These are phyloP conservation scores for Atta cephalotes DNA, from an alignment of 1,140 invertebrate genomes.

Conservation along the genomic window DNA sequence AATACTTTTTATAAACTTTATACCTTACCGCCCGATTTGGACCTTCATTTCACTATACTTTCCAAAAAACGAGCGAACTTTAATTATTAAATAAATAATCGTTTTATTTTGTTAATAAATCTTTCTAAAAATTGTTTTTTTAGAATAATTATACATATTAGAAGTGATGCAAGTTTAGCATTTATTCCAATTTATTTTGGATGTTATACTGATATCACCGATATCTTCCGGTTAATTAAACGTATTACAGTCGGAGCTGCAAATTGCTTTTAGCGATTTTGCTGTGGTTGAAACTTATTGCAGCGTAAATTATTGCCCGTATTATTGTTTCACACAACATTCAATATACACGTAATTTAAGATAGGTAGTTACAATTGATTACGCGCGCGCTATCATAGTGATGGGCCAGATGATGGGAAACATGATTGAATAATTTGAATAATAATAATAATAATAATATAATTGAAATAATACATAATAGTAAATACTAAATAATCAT, in stretches of 20 bases:
- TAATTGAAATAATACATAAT: background rate
- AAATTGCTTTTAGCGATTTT: conserved; percentile 30
- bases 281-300: conserved; percentile 11
- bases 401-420: background rate
- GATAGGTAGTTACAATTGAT: conserved; percentile 30
- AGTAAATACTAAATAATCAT: conserved; percentile 26
- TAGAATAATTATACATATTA: conserved; percentile 3
- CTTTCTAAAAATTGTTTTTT: background rate
- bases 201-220: background rate
- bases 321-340: conserved; percentile 3
- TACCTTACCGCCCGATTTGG: no score
- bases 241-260: background rate
- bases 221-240: conserved; percentile 22
- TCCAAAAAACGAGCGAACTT: no score
- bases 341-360: conserved; percentile 38
- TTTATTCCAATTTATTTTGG: conserved; percentile 8
- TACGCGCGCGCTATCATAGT: background rate
- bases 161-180: conserved; percentile 3
- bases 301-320: conserved; percentile 15
- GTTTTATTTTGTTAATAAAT: background rate
- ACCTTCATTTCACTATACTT: no score
- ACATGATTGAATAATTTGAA: conserved; percentile 13
- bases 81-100: background rate
- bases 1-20: no score
- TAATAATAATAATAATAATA: no score